Conservation (phyloP, 2,888 invertebrate species). For the Melolontha melolontha region DNA sequence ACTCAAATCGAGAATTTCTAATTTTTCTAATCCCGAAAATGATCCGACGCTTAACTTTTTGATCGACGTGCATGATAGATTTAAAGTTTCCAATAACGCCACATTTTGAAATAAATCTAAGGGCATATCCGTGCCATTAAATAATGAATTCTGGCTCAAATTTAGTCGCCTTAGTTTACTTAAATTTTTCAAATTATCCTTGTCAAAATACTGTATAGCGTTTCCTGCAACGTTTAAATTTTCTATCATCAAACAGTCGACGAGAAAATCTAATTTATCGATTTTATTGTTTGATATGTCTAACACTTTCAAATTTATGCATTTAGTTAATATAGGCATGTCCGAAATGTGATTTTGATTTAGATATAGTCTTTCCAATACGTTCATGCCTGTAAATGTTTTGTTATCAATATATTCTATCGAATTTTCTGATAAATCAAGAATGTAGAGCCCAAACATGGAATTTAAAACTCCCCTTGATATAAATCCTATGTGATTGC, state of each 20-base stretch:
- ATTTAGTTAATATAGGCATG: constrained; percentile 3
- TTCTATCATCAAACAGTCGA: not conserved
- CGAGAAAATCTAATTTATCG: constrained; percentile 5
- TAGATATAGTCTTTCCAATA: not conserved
- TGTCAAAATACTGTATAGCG: not conserved
- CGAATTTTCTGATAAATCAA: constrained; percentile 17
- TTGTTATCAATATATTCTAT: constrained; percentile 10
- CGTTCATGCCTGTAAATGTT: constrained; percentile 2
- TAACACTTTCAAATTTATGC: not conserved
- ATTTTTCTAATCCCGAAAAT: constrained; percentile 12
- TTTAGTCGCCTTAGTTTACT: not conserved
- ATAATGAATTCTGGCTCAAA: constrained; percentile 8
- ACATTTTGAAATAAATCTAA: constrained; percentile 4
- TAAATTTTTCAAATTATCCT: not conserved
- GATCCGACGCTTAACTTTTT: constrained; percentile 20
- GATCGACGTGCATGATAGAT: constrained; percentile 25
- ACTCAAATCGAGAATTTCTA: constrained; percentile 24
- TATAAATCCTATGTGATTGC: constrained; percentile 3
- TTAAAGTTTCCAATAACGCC: not conserved
- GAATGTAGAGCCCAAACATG: not conserved
- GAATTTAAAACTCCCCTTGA: constrained; percentile 11
- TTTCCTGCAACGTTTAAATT: constrained; percentile 9
- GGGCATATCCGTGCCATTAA: constrained; percentile 13
- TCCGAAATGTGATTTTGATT: constrained; percentile 11
- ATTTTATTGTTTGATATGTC: constrained; percentile 28